A percentile compares a stretch with the other conserved stretches of the same genome.
These are phyloP conservation scores for Dione juno DNA, from an alignment of 2,888 invertebrate genomes.

Conservation along the genomic window DNA sequence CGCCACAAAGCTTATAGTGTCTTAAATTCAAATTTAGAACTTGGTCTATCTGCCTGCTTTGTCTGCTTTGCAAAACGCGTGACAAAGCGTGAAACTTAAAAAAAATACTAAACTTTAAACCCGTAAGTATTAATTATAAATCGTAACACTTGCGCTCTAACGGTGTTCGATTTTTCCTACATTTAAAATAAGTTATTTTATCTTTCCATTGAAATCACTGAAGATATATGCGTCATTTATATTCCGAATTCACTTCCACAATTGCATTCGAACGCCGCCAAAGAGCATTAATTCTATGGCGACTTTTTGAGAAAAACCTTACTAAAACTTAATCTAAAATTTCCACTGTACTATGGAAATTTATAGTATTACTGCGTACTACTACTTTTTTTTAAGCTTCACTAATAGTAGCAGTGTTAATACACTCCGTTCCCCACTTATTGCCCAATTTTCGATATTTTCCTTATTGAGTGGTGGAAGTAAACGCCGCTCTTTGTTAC, in stretches of 20 bases:
- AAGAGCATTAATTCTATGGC: conserved; percentile 26
- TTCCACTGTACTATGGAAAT: conserved; percentile 1
- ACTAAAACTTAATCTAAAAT: conserved; percentile 15
- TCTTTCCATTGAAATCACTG: conserved; percentile 30
- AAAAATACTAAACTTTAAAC: background rate
- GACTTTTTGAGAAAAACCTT: conserved; percentile 16
- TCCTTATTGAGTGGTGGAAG: no score
- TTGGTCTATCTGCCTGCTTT: no score
- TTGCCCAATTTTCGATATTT: no score
- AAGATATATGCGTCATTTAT: conserved; percentile 37
- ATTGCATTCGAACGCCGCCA: conserved; percentile 37
- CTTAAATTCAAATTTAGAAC: no score
- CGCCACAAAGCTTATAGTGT: no score
- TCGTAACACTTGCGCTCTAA: background rate
- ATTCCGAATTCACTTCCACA: conserved; percentile 37
- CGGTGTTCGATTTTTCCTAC: conserved; percentile 20
- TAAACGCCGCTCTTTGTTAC: no score
- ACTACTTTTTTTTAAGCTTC: background rate
- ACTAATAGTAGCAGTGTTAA: no score
- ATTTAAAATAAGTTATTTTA: conserved; percentile 30
- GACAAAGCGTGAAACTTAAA: no score
- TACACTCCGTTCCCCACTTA: no score
- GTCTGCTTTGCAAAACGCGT: no score
- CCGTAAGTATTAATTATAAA: background rate
- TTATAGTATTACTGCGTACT: background rate